Evolutionary conservation across 2,888 invertebrate genomes (phyloP).

Genomic region (Vannuccia rotundouncinata): DNA sequence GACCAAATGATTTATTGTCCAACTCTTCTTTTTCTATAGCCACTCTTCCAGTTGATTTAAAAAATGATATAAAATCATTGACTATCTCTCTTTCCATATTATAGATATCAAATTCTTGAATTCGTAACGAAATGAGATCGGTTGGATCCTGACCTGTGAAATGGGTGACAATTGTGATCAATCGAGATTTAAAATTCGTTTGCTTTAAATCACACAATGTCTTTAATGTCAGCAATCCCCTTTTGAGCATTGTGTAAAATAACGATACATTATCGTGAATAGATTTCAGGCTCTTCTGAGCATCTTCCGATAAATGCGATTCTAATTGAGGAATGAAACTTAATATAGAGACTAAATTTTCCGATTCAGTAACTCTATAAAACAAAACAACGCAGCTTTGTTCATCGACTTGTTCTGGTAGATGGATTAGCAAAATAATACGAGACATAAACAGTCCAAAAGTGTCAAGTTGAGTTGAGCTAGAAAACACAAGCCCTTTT

Average conservation of each 20-base stretch:
- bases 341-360: neutral
- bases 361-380: neutral
- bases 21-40: neutral
- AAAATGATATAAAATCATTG: neutral
- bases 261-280: neutral
- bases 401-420: neutral
- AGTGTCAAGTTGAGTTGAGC: too few species aligned
- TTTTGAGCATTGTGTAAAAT: neutral
- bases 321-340: neutral
- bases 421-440: neutral
- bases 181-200: neutral
- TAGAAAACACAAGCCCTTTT: too few species aligned
- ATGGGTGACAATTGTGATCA: neutral
- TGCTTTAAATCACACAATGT: neutral
- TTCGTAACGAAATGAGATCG: neutral
- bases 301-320: neutral
- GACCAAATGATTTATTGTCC: neutral
- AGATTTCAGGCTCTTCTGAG: neutral
- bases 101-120: neutral
- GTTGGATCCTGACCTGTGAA: neutral
- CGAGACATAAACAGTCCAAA: neutral
- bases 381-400: neutral
- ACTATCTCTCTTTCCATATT: neutral
- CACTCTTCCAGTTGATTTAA: neutral
- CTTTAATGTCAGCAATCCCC: neutral